A percentile compares a stretch with the other conserved stretches of the same genome.
These are phyloP conservation scores for Callosobruchus maculatus DNA, from an alignment of 2,888 invertebrate genomes.

Conservation along the genomic window DNA sequence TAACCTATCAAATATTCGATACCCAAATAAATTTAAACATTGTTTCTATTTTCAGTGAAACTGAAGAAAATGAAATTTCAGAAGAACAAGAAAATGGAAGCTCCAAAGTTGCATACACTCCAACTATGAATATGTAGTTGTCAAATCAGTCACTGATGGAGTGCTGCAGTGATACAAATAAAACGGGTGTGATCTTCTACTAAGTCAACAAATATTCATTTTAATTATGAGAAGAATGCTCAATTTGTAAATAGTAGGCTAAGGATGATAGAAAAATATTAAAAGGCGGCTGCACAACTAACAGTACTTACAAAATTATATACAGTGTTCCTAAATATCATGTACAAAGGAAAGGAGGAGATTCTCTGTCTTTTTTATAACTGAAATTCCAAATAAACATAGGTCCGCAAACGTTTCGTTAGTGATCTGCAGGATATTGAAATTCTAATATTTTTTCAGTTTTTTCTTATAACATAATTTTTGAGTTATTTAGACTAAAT, in stretches of 20 bases:
- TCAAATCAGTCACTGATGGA: not conserved
- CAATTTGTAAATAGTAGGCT: slow-evolving; percentile 1
- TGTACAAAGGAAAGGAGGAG: no score
- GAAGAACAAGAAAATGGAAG: slow-evolving; percentile 19
- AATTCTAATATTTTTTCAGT: no score
- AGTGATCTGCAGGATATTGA: no score
- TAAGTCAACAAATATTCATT: slow-evolving; percentile 26
- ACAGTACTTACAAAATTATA: no score
- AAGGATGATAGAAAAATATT: not conserved
- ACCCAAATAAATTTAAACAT: not conserved
- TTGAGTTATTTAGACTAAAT: no score
- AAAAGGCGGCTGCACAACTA: not conserved
- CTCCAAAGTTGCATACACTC: slow-evolving; percentile 38
- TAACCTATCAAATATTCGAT: not conserved
- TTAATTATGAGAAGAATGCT: not conserved
- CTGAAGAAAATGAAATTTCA: slow-evolving; percentile 29
- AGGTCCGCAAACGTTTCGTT: no score
- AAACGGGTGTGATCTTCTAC: slow-evolving; percentile 34
- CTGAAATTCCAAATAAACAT: no score
- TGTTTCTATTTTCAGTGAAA: slow-evolving; percentile 24
- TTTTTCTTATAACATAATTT: no score
- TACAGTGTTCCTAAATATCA: no score
- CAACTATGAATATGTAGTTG: slow-evolving; percentile 34
- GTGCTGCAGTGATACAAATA: slow-evolving; percentile 22
- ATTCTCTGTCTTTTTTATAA: no score